Base-by-base conservation (phyloP, 1,140 invertebrate genomes). In the Zaprionus tsacasi region DNA sequence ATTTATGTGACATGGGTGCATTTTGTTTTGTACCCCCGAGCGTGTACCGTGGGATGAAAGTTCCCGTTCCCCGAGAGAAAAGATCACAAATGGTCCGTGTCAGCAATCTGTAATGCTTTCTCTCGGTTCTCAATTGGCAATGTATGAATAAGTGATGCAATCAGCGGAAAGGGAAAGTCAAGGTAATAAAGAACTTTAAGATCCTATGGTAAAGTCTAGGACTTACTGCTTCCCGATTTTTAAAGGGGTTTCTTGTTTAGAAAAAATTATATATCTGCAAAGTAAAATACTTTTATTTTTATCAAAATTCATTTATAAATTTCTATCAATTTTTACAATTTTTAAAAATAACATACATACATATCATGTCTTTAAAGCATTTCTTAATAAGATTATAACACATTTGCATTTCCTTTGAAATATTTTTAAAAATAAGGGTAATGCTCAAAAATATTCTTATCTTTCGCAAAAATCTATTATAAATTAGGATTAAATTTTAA, bases 1-100 rank as follows among this genome's bases (percentile, higher is more conserved):
- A 90, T 89, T 89, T 89, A 89, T 89, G 85, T 89, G 85, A 89
- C 85, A 89, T 89, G 85, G 79, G 79, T 81, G 73, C 73, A 66
- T 70, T 68, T 57, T 72, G 71, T 70, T 68, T 57, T 72, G 71
- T 78, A 70, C 48, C 75, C 81, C 40, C 40, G 75, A 82, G 82
- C 70, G 78, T 65, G 63, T 67, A 75, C 78, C 81, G 81, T 86
- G 82, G 75, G 81, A 86, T 82, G 80, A 38, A 57, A 72, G 43
- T 58, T 75, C n/a, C 11, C 3, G n/a, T 11, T 33, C 33, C 15
- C 13, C 61, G 72, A 10, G 7, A 35, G 13, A 40, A n/a, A 69
- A 57, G 76, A 88, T 78, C 59, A 57, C 78, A 83, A 89, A 89
- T 89, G 86, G 78, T 79, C 85, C 85, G 81, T 89, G 85, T 76